Evolutionary conservation across 2,113 vertebrate species (phyloP).

Genomic region (Mustela nigripes): DNA sequence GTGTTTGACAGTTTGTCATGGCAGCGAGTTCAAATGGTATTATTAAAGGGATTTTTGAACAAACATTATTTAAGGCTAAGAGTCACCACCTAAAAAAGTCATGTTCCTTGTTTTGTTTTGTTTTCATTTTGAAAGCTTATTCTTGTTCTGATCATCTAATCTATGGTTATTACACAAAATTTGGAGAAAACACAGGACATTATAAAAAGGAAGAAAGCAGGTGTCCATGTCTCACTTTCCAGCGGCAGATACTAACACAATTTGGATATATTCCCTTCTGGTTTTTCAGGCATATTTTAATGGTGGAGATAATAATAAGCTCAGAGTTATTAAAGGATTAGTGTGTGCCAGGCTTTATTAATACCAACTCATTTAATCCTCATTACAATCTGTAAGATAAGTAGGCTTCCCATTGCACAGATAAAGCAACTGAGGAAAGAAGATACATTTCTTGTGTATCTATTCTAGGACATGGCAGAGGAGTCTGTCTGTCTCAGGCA

Average conservation of each 20-base stretch:
- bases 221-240: not conserved
- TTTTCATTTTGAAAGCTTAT: not conserved
- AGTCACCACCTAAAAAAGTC: not conserved
- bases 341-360: not conserved
- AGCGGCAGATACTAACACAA: not conserved
- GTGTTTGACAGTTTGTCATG: not conserved
- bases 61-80: not conserved
- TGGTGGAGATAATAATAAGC: not conserved
- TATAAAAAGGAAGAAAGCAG: not conserved
- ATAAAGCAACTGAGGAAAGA: slow-evolving; percentile 2
- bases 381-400: not conserved
- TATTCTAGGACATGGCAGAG: not conserved
- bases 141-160: not conserved
- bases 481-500: not conserved
- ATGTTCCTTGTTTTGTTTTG: not conserved
- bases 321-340: not conserved
- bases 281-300: not conserved
- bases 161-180: not conserved
- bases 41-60: not conserved
- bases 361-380: not conserved
- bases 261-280: not conserved
- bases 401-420: not conserved
- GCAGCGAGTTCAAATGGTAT: not conserved
- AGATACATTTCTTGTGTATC: not conserved
- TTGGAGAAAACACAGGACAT: not conserved